Evolutionary conservation across 2,888 invertebrate species (phyloP), one percentile per base, ranked within the genome.

Genomic region (Sinopyrophorus schimmeli): DNA sequence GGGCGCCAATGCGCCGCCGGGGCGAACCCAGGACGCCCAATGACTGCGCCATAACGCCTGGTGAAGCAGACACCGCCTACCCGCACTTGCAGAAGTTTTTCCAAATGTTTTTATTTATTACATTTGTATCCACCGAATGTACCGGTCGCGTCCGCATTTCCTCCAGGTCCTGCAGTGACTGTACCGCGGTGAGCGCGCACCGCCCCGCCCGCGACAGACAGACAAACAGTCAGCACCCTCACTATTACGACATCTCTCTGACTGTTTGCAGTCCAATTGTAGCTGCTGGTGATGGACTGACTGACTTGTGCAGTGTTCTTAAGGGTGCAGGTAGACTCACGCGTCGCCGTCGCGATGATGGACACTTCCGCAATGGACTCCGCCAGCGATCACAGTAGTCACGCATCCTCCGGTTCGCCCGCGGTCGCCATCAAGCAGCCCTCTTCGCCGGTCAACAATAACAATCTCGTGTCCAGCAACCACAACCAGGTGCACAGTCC

Each of bases 51-150:
- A 74, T 75, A 75, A 77, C 77, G 78, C 77, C 79, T 77, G 64
- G 61, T 69, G 65, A 64, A 57, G 52, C 47, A 54, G 54, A 62
- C 63, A 50, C 58, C 66, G 64, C 72, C 68, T 59, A 54, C 61
- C 59, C 64, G 62, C 71, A 68, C 70, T 68, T 68, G 68, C 69
- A 67, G 74, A 77, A 75, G 76, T 75, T 80, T 81, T 73, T 74
- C 73, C 69, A 59, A 73, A 72, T 74, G 74, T 74, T 82, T 82
- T 82, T 83, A 83, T 83, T 82, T 82, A 83, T 83, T 82, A 81
- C 81, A 79, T 81, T 82, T 80, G 82, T 80, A 79, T 76, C 77
- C 77, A 77, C 76, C 79, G 80, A 79, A 78, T 81, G 77, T 80
- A 80, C 78, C 80, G 80, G 80, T 80, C 72, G 81, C 79, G 68